A percentile compares a stretch with the other conserved stretches of the same genome.
Conservation (phyloP, 2,888 invertebrate genomes). For the Eristalis pertinax region DNA sequence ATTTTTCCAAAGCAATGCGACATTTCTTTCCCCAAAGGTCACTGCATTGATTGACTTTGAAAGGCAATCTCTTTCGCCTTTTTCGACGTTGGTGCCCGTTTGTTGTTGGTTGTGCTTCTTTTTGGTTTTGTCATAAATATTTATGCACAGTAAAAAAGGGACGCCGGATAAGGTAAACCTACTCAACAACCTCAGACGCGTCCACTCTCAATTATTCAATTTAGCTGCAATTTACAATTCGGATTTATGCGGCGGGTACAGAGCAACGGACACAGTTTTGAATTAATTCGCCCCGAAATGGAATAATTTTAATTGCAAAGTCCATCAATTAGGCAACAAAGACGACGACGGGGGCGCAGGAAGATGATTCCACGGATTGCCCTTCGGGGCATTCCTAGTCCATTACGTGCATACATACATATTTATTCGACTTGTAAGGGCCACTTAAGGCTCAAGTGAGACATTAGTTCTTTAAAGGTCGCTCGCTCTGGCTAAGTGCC, state of each 20-base stretch:
- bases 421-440: slow-evolving; percentile 58
- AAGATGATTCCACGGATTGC: slow-evolving; percentile 3
- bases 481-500: slow-evolving; percentile 42
- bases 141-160: slow-evolving; percentile 59
- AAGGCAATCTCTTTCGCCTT: slow-evolving; percentile 51
- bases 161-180: slow-evolving; percentile 66
- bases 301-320: slow-evolving; percentile 72
- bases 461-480: slow-evolving; percentile 68
- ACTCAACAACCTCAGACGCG: slow-evolving; percentile 51
- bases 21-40: slow-evolving; percentile 48
- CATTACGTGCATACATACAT: slow-evolving; percentile 57
- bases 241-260: slow-evolving; percentile 61
- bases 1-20: neutral
- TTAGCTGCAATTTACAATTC: slow-evolving; percentile 70
- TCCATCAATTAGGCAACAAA: slow-evolving; percentile 57
- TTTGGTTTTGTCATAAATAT: slow-evolving; percentile 58
- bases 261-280: slow-evolving; percentile 47
- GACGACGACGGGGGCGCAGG: neutral
- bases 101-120: neutral
- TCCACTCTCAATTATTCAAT: slow-evolving; percentile 71
- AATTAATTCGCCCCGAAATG: slow-evolving; percentile 69
- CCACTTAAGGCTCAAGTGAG: slow-evolving; percentile 66
- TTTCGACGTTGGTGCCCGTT: neutral
- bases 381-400: slow-evolving; percentile 41
- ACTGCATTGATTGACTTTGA: slow-evolving; percentile 70